phyloP scores from a whole-genome alignment of 2,888 invertebrate genomes.

The Calameuta pallipes region DNA sequence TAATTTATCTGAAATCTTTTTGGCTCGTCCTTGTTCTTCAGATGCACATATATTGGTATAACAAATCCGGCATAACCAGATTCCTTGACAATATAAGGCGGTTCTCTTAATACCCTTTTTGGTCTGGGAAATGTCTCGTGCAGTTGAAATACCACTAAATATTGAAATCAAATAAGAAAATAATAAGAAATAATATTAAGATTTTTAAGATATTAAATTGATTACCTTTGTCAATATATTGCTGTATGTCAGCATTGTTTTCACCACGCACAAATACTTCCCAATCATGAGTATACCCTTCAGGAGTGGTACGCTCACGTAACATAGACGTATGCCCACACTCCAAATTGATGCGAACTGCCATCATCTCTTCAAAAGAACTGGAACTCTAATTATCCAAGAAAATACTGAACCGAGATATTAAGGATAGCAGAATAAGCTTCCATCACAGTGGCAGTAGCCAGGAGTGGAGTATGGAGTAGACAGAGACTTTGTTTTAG shows the following conservation, averaged over 20 bases:
- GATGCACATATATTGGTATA: slow-evolving; percentile 89
- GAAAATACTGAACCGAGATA: neutral
- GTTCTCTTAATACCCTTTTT: slow-evolving; percentile 89
- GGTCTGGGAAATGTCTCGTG: slow-evolving; percentile 95
- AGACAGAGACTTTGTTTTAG: neutral
- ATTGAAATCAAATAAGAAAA: slow-evolving; percentile 14
- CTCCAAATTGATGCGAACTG: slow-evolving; percentile 86
- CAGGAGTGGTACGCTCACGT: slow-evolving; percentile 83
- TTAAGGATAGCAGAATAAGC: neutral
- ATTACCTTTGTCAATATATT: slow-evolving; percentile 86
- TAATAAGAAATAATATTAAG: neutral
- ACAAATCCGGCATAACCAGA: slow-evolving; percentile 97
- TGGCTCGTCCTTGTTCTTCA: slow-evolving; percentile 90
- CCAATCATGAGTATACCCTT: slow-evolving; percentile 98
- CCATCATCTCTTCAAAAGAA: slow-evolving; percentile 67
- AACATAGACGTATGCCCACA: slow-evolving; percentile 91
- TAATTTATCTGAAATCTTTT: slow-evolving; percentile 83
- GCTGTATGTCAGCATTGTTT: slow-evolving; percentile 87
- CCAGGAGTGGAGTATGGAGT: neutral
- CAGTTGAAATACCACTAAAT: slow-evolving; percentile 82
- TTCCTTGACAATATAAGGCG: slow-evolving; percentile 90
- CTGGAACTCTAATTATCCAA: neutral
- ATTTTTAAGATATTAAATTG: neutral
- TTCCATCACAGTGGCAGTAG: neutral
- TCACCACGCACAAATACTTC: slow-evolving; percentile 92